Percentiles rank a stretch among this genome's conserved stretches.
Conservation (phyloP, 2,888 invertebrate genomes). For the Sericinus montela region DNA sequence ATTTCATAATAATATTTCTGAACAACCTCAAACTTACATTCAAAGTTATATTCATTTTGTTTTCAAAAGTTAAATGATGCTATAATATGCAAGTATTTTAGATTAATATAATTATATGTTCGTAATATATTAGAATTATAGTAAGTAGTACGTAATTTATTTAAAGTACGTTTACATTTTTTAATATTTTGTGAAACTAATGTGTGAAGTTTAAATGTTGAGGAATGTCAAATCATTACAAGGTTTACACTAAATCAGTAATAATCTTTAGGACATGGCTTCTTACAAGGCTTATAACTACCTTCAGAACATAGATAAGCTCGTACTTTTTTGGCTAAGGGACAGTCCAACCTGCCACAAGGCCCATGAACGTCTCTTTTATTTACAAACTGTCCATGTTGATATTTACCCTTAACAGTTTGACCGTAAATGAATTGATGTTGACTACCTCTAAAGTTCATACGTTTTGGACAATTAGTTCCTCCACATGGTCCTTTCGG, state of each 20-base stretch:
- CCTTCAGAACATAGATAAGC: slow-evolving; percentile 59
- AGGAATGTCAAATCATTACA: no score
- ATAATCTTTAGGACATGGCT: slow-evolving; percentile 62
- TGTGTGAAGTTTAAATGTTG: no score
- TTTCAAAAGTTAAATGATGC: no score
- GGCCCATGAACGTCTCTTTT: slow-evolving; percentile 70
- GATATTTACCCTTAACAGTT: slow-evolving; percentile 57
- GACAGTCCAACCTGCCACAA: slow-evolving; percentile 69
- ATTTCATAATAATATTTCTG: no score
- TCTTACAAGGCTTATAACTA: slow-evolving; percentile 61
- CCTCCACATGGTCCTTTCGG: slow-evolving; percentile 73
- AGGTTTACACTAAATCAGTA: slow-evolving; percentile 41
- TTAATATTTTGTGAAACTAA: no score
- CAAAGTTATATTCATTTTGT: no score
- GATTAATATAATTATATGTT: no score
- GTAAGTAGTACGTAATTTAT: no score
- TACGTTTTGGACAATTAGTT: slow-evolving; percentile 66
- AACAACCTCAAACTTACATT: no score
- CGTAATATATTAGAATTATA: no score
- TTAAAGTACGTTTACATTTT: no score
- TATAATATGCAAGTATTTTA: no score
- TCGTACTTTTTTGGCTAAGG: slow-evolving; percentile 64
- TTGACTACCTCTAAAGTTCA: slow-evolving; percentile 68
- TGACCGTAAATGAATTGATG: slow-evolving; percentile 68
- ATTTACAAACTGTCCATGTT: slow-evolving; percentile 66